Base-by-base conservation (phyloP, 2,888 invertebrate genomes). In the Lasioglossum pauxillum region DNA sequence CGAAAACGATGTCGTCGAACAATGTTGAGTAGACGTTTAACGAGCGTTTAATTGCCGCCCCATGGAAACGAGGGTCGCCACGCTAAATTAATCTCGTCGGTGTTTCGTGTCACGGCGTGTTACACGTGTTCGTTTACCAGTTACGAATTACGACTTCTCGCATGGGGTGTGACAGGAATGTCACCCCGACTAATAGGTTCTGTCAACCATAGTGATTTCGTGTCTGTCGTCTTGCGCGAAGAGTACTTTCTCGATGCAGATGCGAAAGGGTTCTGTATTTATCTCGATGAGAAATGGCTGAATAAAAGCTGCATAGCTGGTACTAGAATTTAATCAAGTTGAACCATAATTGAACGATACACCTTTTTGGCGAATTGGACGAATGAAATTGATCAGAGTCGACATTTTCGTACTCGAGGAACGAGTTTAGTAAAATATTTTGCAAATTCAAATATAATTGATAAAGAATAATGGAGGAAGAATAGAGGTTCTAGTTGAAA, bases 111-210 rank as follows among this genome's bases (percentile, higher is more conserved):
- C 88, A 76, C 64, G 77, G 76, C 72, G 73, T 27, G 86, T 88
- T 90, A 91, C 92, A 91, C 92, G 90, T 92, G 91, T 93, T 91
- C 88, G 82, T 84, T 91, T 89, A 91, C 88, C 73, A 90, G 89
- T 87, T 91, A 91, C 88, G 86, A 91, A 89, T 90, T 89, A 90
- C 83, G 89, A 90, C 78, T 82, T 90, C 85, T 81, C 78, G 74
- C 78, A 81, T 35, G 85, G 85, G 78, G 89, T 89, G 91, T 93
- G 92, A 92, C 92, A 89, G 90, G 57, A 71, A 89, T 91, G 92
- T 93, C 93, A 92, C 88, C 88, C 87, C 75, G 85, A 80, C 93
- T 93, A 93, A 94, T 93, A 93, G 92, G 91, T 89, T 89, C 92
- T 93, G 93, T 94, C 93, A 92, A 86, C 88, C 82, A 80, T 82